These are phyloP conservation scores for Petrocephalus schoutedeni DNA, from an alignment of 2,797 vertebrate species.

Conservation along the genomic window DNA sequence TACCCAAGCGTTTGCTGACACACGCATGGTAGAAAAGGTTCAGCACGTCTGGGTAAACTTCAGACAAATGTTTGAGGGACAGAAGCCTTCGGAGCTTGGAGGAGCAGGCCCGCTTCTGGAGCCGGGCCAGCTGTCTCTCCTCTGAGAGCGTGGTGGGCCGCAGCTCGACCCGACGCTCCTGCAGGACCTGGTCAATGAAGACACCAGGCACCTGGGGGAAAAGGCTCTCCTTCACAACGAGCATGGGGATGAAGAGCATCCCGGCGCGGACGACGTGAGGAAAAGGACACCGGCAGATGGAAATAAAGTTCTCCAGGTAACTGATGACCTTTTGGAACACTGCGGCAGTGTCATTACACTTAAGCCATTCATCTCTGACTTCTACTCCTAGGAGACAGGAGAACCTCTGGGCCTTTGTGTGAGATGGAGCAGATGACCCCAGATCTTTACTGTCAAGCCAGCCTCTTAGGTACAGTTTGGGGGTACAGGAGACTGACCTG, in stretches of 20 bases:
- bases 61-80: conserved; percentile 82
- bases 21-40: conserved; percentile 77
- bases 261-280: conserved; percentile 83
- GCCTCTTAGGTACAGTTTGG: conserved; percentile 63
- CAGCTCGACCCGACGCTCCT: conserved; percentile 85
- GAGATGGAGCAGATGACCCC: conserved; percentile 32
- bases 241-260: conserved; percentile 85
- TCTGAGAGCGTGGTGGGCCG: conserved; percentile 90
- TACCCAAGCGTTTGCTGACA: conserved; percentile 78
- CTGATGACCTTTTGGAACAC: conserved; percentile 64
- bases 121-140: conserved; percentile 79
- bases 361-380: conserved; percentile 72
- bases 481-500: conserved; percentile 58
- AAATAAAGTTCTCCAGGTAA: conserved; percentile 69
- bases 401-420: conserved; percentile 58
- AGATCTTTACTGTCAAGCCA: conserved; percentile 20
- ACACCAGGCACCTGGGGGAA: conserved; percentile 72
- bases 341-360: conserved; percentile 57
- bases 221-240: conserved; percentile 86
- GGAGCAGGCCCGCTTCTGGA: conserved; percentile 75
- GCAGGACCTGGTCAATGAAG: conserved; percentile 82
- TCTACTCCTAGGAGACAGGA: conserved; percentile 52
- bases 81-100: conserved; percentile 85
- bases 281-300: conserved; percentile 73
- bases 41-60: conserved; percentile 80